phyloP scores from a whole-genome alignment of 2,888 invertebrate genomes.

The Tipula lateralis region DNA sequence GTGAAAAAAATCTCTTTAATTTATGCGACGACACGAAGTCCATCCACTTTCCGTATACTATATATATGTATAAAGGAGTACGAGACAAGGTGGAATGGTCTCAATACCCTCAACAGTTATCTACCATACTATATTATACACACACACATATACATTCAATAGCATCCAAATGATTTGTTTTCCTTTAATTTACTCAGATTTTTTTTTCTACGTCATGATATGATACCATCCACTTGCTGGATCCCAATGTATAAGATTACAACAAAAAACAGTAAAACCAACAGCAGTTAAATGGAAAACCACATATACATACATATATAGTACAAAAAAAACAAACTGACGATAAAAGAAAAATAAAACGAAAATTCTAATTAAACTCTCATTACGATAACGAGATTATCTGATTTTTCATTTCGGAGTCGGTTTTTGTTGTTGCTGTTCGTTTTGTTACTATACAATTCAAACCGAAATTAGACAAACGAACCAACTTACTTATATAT shows the following conservation, averaged over 20 bases:
- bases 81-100: not conserved
- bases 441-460: not conserved
- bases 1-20: not conserved
- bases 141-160: not conserved
- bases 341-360: not conserved
- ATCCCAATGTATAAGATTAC: not conserved
- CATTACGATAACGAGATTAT: slow-evolving; percentile 28
- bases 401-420: not conserved
- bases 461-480: not conserved
- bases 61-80: not conserved
- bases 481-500: not conserved
- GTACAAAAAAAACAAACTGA: not conserved
- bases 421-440: too few relatives aligned
- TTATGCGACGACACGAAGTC: slow-evolving; percentile 28
- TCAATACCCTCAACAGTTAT: not conserved
- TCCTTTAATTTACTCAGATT: not conserved
- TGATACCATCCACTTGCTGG: not conserved
- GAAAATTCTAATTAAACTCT: slow-evolving; percentile 27
- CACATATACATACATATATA: too few relatives aligned
- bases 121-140: not conserved
- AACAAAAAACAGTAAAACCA: not conserved
- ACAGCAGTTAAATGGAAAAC: not conserved
- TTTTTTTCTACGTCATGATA: not conserved
- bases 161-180: not conserved
- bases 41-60: not conserved